A percentile compares a stretch with the other conserved stretches of the same genome.
Evolutionary conservation across 2,113 vertebrate genomes (phyloP).

Genomic region (Cairina moschata): DNA sequence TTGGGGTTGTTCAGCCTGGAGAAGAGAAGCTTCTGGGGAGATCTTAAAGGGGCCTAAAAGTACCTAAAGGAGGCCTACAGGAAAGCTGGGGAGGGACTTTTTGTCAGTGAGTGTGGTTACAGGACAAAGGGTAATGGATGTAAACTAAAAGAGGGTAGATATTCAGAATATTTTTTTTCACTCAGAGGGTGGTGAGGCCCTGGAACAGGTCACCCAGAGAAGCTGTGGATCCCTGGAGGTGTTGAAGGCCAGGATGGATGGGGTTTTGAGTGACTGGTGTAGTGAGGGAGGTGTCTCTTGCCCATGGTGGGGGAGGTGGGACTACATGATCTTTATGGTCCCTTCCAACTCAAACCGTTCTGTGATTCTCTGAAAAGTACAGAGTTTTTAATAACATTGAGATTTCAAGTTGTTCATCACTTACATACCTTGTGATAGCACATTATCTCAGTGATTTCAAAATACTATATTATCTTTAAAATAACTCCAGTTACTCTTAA

Average conservation of each 20-base stretch:
- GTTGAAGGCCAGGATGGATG: neutral
- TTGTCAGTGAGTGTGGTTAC: neutral
- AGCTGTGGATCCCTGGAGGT: neutral
- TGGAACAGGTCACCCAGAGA: neutral
- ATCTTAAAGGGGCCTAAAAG: neutral
- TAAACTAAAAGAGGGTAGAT: neutral
- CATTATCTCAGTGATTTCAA: neutral
- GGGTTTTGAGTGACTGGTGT: neutral
- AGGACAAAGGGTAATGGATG: neutral
- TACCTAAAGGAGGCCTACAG: neutral
- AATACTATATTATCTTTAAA: neutral
- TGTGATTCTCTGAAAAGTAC: neutral
- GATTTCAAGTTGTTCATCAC: neutral
- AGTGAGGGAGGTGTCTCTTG: neutral
- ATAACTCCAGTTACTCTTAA: slow-evolving; percentile 32
- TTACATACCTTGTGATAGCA: neutral
- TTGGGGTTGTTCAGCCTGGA: neutral
- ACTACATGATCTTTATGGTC: neutral
- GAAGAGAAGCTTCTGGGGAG: neutral
- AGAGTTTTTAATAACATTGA: neutral
- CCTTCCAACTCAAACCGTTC: neutral
- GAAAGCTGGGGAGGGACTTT: neutral
- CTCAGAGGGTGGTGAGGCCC: neutral
- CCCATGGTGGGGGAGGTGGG: neutral
- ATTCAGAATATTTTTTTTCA: neutral